phyloP scores from a whole-genome alignment of 30 jellyfish, hydroid and myxozoan genomes.

The Aurelia coerulea region DNA sequence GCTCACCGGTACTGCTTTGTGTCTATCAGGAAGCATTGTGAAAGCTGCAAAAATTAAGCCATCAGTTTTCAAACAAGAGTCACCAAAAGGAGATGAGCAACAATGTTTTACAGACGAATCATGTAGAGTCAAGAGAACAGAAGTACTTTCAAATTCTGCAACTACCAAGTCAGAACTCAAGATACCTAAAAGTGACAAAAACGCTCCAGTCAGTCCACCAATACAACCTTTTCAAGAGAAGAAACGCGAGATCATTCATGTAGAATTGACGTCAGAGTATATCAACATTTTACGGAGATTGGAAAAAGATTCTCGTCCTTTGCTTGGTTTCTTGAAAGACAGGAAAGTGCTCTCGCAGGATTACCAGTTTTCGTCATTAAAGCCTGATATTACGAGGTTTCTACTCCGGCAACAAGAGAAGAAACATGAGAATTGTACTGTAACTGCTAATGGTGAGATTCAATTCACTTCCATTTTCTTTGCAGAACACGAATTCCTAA shows the following conservation, averaged over 20 bases:
- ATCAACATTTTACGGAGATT: slow-evolving; percentile 18
- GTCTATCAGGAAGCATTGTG: slow-evolving; percentile 29
- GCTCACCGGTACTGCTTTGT: no score
- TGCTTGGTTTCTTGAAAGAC: slow-evolving; percentile 63
- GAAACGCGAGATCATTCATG: slow-evolving; percentile 13
- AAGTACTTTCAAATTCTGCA: not conserved
- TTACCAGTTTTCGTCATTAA: slow-evolving; percentile 27
- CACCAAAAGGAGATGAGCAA: not conserved
- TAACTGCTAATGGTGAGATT: slow-evolving; percentile 27
- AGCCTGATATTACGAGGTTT: slow-evolving; percentile 80
- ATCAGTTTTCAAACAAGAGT: slow-evolving; percentile 40
- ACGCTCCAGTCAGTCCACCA: not conserved
- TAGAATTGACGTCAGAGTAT: slow-evolving; percentile 43
- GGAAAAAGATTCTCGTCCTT: slow-evolving; percentile 76
- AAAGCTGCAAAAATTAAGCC: slow-evolving; percentile 73
- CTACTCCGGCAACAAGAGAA: slow-evolving; percentile 75
- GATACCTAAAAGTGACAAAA: not conserved
- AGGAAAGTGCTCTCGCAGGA: slow-evolving; percentile 36
- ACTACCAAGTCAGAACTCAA: not conserved
- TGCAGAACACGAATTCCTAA: no score
- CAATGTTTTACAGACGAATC: not conserved
- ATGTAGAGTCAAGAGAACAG: not conserved
- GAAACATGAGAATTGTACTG: slow-evolving; percentile 19
- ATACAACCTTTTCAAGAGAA: not conserved
- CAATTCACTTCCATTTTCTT: no score